Base-by-base conservation (phyloP, 2,113 vertebrate species). In the Mugil cephalus region DNA sequence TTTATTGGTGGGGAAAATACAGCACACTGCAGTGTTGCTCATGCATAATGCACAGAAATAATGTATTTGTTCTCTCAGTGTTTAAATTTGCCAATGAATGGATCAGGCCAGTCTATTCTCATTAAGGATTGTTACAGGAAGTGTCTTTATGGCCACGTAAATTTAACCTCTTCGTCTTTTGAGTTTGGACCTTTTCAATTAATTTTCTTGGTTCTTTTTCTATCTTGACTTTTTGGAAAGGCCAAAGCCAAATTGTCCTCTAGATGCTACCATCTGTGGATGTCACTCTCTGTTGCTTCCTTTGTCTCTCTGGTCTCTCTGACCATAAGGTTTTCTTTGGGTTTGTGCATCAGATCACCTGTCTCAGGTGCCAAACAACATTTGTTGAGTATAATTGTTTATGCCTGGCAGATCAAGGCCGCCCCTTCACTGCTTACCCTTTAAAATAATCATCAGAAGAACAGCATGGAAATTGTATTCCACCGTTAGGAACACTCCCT, bases 311-410 rank as follows among this genome's bases (percentile, higher is more conserved):
- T 66, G 36, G 51, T 68, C 70, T 59, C 21, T 72, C n/a, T 65
- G 48, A 50, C 60, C 59, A 50, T 38, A 67, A 40, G 62, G 54
- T 42, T 80, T 46, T 80, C 48, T 52, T 13, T 48, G 35, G 74
- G 68, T 67, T 63, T 62, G 61, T 79, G 74, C 56, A 51, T 75
- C 34, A 34, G 51, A 35, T 4, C 52, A 13, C 24, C 39, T 1
- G 17, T 24, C 47, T 50, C 59, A 14, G 13, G 12, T 74, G 61
- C 45, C 45, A 62, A 66, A 63, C 6, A 10, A 48, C 64, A 58
- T 83, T 85, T 84, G 71, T 66, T 67, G 61, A 65, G 66, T 53
- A 43, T 82, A 82, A 87, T 85, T 87, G 53, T 56, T 78, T 78
- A 42, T 63, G 46, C 80, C 78, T 1, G 18, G 10, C 52, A 65